Conservation (phyloP, 1,140 invertebrate genomes). For the Calliopsis andreniformis region DNA sequence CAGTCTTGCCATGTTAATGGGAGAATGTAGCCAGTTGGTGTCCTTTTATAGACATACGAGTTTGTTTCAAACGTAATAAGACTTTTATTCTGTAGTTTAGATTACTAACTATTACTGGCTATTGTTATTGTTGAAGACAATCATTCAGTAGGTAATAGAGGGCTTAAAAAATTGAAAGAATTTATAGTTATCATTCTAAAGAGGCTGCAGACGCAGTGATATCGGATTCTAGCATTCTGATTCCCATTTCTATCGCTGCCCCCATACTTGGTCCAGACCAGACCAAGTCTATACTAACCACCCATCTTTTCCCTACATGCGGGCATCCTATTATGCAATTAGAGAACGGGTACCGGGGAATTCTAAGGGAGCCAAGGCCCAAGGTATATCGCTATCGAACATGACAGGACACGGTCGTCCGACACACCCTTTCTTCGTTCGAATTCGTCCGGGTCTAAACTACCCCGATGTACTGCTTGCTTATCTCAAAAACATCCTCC, state of each 20-base stretch:
- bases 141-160: too few relatives aligned
- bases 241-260: constrained; percentile 59
- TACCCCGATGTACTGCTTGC: constrained; percentile 71
- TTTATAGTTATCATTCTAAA: too few relatives aligned
- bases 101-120: too few relatives aligned
- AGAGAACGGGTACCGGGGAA: constrained; percentile 73
- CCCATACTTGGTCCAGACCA: constrained; percentile 54
- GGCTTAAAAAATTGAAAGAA: too few relatives aligned
- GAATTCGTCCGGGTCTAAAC: constrained; percentile 74
- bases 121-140: too few relatives aligned
- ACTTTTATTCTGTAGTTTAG: too few relatives aligned
- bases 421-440: constrained; percentile 82
- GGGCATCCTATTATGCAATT: constrained; percentile 81
- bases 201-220: too few relatives aligned
- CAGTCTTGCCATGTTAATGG: constrained; percentile 60
- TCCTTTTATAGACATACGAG: constrained; percentile 48
- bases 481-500: constrained; percentile 76
- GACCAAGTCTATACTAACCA: constrained; percentile 60
- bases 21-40: constrained; percentile 48
- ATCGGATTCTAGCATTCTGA: constrained; percentile 9
- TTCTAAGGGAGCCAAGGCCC: constrained; percentile 76
- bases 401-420: constrained; percentile 80
- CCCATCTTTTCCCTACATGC: constrained; percentile 72
- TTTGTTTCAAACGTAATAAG: too few relatives aligned
- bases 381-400: constrained; percentile 81